These are phyloP conservation scores for Acridotheres tristis DNA, from an alignment of 2,797 vertebrate species.

Conservation along the genomic window DNA sequence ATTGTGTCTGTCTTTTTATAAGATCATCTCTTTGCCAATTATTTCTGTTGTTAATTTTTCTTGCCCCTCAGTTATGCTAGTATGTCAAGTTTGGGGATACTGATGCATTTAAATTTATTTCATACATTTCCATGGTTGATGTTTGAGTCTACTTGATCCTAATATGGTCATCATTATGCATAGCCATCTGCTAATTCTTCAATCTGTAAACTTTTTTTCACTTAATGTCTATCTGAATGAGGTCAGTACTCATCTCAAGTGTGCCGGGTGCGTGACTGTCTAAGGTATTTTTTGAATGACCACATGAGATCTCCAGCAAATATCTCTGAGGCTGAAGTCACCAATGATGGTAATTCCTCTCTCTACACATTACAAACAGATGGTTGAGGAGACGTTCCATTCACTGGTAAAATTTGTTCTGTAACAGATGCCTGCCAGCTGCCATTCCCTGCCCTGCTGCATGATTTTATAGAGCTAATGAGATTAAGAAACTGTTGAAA, in stretches of 20 bases:
- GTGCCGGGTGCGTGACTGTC: neutral
- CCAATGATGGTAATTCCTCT: constrained; percentile 45
- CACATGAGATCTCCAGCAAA: constrained; percentile 31
- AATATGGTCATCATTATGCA: neutral
- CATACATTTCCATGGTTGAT: neutral
- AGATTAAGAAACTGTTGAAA: constrained; percentile 69
- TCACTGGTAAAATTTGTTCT: constrained; percentile 61
- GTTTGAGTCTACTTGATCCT: neutral
- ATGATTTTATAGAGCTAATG: constrained; percentile 57
- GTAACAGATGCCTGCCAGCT: constrained; percentile 70
- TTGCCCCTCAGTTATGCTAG: neutral
- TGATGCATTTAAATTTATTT: neutral
- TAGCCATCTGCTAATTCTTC: constrained; percentile 41
- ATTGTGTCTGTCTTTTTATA: neutral
- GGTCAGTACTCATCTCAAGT: constrained; percentile 29
- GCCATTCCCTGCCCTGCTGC: constrained; percentile 52
- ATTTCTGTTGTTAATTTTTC: neutral
- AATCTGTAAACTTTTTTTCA: neutral
- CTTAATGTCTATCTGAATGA: neutral
- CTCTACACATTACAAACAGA: constrained; percentile 53
- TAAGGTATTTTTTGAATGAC: constrained; percentile 63
- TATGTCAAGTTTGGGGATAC: neutral
- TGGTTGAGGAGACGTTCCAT: constrained; percentile 65
- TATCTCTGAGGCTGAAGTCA: constrained; percentile 63
- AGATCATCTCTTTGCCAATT: neutral